phyloP scores from a whole-genome alignment of 53 echinoderm and acorn worm genomes.

The Actinopyga echinites region DNA sequence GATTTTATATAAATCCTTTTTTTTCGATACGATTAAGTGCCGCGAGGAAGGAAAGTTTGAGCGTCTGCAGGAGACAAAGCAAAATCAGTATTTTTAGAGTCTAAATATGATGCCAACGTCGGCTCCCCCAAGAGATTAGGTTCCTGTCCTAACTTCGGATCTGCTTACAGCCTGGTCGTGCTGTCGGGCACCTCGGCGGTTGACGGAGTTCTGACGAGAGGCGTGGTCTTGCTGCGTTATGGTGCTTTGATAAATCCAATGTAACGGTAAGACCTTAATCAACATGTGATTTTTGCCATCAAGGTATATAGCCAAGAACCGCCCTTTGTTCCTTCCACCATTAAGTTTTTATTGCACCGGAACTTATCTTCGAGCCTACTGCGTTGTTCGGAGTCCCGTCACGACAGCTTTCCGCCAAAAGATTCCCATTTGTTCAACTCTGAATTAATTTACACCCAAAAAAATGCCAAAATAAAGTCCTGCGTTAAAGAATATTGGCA shows the following conservation, averaged over 20 bases:
- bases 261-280: slow-evolving; percentile 32
- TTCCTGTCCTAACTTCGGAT: not conserved
- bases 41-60: slow-evolving; percentile 65
- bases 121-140: slow-evolving; percentile 34
- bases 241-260: slow-evolving; percentile 7
- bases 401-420: not conserved
- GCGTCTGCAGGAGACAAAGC: slow-evolving; percentile 52
- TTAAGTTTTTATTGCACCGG: slow-evolving; percentile 45
- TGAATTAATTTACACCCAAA: slow-evolving; percentile 40
- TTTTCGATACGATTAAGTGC: slow-evolving; percentile 60
- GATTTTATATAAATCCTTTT: slow-evolving; percentile 35
- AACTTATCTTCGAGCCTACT: slow-evolving; percentile 12
- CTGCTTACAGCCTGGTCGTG: slow-evolving; percentile 19
- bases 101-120: not conserved
- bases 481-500: slow-evolving; percentile 24
- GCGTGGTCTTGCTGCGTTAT: slow-evolving; percentile 21
- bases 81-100: slow-evolving; percentile 35
- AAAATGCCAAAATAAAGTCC: not conserved
- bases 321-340: slow-evolving; percentile 36
- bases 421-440: not conserved
- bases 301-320: slow-evolving; percentile 24
- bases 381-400: not conserved
- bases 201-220: slow-evolving; percentile 8
- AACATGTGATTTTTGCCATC: slow-evolving; percentile 29
- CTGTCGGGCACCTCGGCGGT: slow-evolving; percentile 22